Evolutionary conservation across 1,140 invertebrate genomes (phyloP).

Genomic region (Halesus radiatus): DNA sequence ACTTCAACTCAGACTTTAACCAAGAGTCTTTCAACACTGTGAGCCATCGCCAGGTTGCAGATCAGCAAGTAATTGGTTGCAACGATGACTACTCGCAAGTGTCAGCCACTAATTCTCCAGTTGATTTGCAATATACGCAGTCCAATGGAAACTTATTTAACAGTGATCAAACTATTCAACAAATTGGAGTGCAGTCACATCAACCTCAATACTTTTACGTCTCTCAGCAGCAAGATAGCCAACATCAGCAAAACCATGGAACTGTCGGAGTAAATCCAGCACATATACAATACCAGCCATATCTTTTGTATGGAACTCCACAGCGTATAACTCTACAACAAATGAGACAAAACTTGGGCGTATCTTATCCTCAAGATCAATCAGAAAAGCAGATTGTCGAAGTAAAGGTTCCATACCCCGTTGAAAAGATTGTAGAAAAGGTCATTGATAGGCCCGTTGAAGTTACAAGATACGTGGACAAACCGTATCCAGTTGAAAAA

Average conservation of each 20-base stretch:
- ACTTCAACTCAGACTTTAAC: neutral
- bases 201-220: constrained; percentile 21
- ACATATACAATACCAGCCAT: neutral
- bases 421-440: constrained; percentile 68
- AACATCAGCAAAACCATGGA: neutral
- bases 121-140: neutral
- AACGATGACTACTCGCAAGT: constrained; percentile 25
- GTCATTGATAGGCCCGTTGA: constrained; percentile 69
- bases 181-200: neutral
- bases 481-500: constrained; percentile 68
- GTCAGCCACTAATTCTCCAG: neutral
- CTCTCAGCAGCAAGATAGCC: neutral
- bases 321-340: constrained; percentile 18
- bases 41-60: neutral
- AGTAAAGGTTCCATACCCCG: constrained; percentile 69
- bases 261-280: neutral
- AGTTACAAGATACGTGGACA: constrained; percentile 69
- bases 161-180: neutral
- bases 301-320: constrained; percentile 14
- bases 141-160: neutral
- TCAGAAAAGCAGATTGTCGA: constrained; percentile 69
- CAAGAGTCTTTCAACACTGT: neutral
- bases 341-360: constrained; percentile 72
- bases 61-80: neutral
- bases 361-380: constrained; percentile 68